Evolutionary conservation across 1,140 invertebrate species (phyloP), one percentile per base, ranked within the genome.

Genomic region (Rhyzopertha dominica): DNA sequence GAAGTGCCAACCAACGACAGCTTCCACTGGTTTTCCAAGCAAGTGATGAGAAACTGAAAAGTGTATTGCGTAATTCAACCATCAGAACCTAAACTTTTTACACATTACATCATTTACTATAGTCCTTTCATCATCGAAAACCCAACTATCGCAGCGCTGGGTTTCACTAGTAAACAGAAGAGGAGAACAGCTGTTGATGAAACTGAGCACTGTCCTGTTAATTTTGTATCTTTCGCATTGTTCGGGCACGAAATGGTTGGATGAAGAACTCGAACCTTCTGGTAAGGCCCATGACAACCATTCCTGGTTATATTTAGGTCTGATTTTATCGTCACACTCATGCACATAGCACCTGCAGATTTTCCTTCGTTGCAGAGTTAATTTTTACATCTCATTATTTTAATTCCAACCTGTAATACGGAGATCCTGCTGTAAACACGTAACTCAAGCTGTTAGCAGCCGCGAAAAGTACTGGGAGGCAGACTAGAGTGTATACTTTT

Each of bases 391-490:
- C n/a, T n/a, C n/a, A n/a, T n/a, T n/a, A n/a, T n/a, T n/a, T n/a
- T n/a, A n/a, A 35, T 39, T 24, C n/a, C 55, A 58, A 74, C 74
- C 74, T 67, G 50, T 76, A 75, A 32, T 69, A 51, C 12, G 76
- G 75, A 13, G 67, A 62, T 41, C 76, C 76, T 14, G 75, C 76
- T 4, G 76, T 77, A 54, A 78, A 79, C 5, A 78, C 75, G 55
- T 79, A 79, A 10, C 73, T 75, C 8, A 79, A 63, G 63, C 75
- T 78, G 51, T 77, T 77, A 5, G 74, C 75, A 7, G 76, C 75
- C 12, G 61, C 70, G 53, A 78, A 75, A 24, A 78, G 58, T 14
- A 78, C 74, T 5, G 76, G 75, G 18, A 78, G 49, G 56, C 76
- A 77, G 8, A 78, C 64, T n/a, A 78, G 59, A 16, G 74, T 40